Evolutionary conservation across 2,797 vertebrate species (phyloP), one percentile per base, ranked within the genome.

Genomic region (Austrolebias charrua): DNA sequence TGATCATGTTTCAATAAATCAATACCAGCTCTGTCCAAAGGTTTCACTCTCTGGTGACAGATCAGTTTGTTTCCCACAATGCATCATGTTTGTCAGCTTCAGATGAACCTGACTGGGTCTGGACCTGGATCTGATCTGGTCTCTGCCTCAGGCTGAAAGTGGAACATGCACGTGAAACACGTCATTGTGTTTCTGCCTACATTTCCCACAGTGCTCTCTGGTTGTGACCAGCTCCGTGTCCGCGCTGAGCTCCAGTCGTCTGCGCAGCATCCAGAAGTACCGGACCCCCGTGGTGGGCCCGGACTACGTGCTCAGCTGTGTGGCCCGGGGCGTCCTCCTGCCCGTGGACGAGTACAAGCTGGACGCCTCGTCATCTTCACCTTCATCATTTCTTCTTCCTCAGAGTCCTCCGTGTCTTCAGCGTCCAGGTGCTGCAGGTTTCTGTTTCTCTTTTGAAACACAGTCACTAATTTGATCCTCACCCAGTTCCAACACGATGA

Each of bases 161-260:
- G 24, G 24, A 24, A 24, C 24, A 24, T 42, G 40, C 13, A 11
- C 12, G 40, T 12, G 12, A 42, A n/a, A 12, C 40, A 42, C 13
- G 2, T 18, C 11, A 20, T 14, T 13, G 16, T 16, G 2, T 10
- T 10, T 48, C 40, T 72, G 19, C 69, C 46, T 31, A 14, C 49
- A 3, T 59, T 66, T 49, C 59, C 60, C 71, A 82, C 86, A 96
- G 95, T 95, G 92, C 76, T 94, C 94, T 33, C 89, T 95, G 68
- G 52, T 94, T 9, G 90, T 96, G 73, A 79, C 89, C 62, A 89
- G 71, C 29, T 84, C 74, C 24, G 74, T 85, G 69, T 78, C 87
- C 58, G 33, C 33, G 12, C 84, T 97, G 63, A 95, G 91, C 81
- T 51, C 78, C 69, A 85, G 33, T 60, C 82, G 93, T 43, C 82